Percentiles rank a stretch among this genome's conserved stretches.
Evolutionary conservation across 92 coral and sea anemone genomes (phyloP).

Genomic region (Anthopleura xanthogrammica): DNA sequence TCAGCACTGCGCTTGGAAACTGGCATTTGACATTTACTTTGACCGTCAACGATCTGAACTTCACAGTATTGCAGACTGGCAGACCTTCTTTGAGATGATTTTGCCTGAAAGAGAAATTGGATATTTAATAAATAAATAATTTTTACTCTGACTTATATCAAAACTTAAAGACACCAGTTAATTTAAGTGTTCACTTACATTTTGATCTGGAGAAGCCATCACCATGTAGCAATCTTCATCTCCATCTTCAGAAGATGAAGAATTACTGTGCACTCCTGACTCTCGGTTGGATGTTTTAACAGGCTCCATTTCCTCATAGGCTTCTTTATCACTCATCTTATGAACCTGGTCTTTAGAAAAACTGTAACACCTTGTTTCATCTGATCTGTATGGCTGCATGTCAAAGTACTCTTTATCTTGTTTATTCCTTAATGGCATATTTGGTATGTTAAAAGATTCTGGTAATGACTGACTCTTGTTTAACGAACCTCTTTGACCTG

Average conservation of each 20-base stretch:
- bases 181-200: not conserved
- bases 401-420: slow-evolving; percentile 49
- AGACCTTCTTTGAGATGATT: slow-evolving; percentile 27
- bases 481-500: slow-evolving; percentile 8
- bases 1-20: slow-evolving; percentile 35
- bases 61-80: slow-evolving; percentile 63
- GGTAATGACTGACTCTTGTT: slow-evolving; percentile 38
- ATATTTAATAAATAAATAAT: not conserved
- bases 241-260: slow-evolving; percentile 76
- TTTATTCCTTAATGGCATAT: not conserved
- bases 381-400: slow-evolving; percentile 76
- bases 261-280: slow-evolving; percentile 70
- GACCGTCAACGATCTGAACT: slow-evolving; percentile 66
- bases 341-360: slow-evolving; percentile 36
- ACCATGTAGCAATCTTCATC: slow-evolving; percentile 64
- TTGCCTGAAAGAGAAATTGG: slow-evolving; percentile 18
- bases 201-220: slow-evolving; percentile 34
- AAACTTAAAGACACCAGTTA: no score
- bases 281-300: slow-evolving; percentile 27
- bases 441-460: not conserved
- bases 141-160: not conserved
- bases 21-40: slow-evolving; percentile 26
- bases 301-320: slow-evolving; percentile 73
- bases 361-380: slow-evolving; percentile 77
- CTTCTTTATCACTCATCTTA: not conserved